These are phyloP conservation scores for Dysidea cf. avara DNA, from an alignment of 37 sponge, comb jelly and placozoan species.

Conservation along the genomic window DNA sequence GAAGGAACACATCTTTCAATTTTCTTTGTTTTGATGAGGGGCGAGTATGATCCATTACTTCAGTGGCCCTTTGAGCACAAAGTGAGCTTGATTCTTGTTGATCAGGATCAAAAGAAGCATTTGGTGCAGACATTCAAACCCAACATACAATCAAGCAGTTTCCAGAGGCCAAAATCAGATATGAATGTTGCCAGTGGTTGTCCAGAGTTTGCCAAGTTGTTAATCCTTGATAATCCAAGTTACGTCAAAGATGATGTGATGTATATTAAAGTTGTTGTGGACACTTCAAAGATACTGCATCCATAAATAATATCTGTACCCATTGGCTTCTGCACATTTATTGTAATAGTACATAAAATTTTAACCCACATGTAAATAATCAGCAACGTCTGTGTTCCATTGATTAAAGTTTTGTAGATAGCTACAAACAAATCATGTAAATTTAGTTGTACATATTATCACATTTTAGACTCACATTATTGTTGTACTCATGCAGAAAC, in stretches of 20 bases:
- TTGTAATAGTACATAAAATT: too few relatives aligned
- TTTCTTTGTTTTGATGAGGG: conserved; percentile 87
- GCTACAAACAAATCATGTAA: too few relatives aligned
- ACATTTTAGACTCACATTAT: too few relatives aligned
- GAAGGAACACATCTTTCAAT: conserved; percentile 66
- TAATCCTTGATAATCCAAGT: conserved; percentile 38
- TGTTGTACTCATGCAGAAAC: too few relatives aligned
- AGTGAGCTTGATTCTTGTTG: conserved; percentile 79
- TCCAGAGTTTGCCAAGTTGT: conserved; percentile 58
- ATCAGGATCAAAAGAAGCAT: conserved; percentile 65
- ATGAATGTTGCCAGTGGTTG: conserved; percentile 89
- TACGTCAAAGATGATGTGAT: conserved; percentile 73
- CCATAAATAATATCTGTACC: too few relatives aligned
- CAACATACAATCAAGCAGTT: conserved; percentile 40
- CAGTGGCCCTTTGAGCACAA: conserved; percentile 88
- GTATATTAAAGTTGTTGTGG: conserved; percentile 68
- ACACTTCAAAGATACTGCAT: conserved; percentile 56
- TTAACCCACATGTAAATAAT: too few relatives aligned
- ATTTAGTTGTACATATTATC: too few relatives aligned
- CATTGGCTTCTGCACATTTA: too few relatives aligned
- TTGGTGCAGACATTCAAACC: conserved; percentile 84
- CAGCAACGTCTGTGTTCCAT: too few relatives aligned
- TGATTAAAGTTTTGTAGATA: too few relatives aligned
- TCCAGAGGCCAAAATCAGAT: conserved; percentile 57
- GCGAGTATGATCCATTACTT: conserved; percentile 79